phyloP scores from a whole-genome alignment of 2,113 vertebrate species.

The Psittacula cyanocephala region DNA sequence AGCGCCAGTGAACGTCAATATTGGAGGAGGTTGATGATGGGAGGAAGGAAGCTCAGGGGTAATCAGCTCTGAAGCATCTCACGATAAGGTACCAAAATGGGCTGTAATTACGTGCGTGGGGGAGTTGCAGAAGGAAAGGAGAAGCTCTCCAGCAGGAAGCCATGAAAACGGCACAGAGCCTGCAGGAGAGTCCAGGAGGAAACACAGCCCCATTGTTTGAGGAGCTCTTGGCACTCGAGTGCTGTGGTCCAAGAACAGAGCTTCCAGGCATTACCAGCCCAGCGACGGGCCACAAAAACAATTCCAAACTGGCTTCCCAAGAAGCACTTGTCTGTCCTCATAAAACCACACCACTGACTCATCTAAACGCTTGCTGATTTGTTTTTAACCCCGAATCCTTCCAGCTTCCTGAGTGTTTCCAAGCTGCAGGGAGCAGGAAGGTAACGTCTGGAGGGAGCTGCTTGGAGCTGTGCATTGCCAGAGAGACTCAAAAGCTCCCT shows the following conservation, averaged over 20 bases:
- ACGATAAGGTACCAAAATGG: neutral
- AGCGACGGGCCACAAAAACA: neutral
- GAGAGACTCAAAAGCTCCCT: neutral
- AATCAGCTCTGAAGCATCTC: neutral
- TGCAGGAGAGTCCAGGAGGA: neutral
- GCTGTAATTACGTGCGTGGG: neutral
- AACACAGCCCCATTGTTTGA: neutral
- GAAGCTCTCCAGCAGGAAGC: neutral
- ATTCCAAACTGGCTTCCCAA: neutral
- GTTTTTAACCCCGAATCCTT: neutral
- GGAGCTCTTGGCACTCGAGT: neutral
- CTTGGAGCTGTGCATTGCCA: accelerated
- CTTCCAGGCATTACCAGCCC: neutral
- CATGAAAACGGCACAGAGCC: neutral
- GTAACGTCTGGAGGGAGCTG: neutral
- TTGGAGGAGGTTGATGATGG: neutral
- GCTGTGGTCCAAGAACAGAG: neutral
- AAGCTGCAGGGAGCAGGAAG: neutral
- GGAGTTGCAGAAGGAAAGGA: neutral
- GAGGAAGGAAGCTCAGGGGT: slow-evolving; percentile 46
- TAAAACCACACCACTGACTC: neutral
- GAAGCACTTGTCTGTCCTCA: neutral
- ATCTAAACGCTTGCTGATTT: neutral
- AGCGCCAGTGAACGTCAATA: neutral
- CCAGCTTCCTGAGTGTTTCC: neutral